Evolutionary conservation across 2,797 vertebrate genomes (phyloP).

Genomic region (Phaenicophaeus curvirostris): DNA sequence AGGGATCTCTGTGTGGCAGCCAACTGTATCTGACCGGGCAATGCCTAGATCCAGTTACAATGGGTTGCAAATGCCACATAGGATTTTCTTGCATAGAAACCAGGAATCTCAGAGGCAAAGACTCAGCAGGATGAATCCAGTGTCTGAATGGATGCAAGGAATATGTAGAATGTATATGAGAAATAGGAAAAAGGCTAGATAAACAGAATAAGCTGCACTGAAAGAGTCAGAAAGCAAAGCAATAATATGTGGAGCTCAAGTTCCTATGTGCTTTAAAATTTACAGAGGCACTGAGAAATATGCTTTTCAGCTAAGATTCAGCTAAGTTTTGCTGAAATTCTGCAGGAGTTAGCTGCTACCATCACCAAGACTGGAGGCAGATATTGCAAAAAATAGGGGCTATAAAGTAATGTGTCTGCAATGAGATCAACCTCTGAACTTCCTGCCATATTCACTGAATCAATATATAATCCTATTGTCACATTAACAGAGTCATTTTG

Average conservation of each 20-base stretch:
- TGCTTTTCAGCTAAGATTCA: background rate
- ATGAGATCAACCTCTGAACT: background rate
- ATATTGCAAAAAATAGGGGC: background rate
- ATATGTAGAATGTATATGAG: background rate
- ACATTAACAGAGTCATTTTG: background rate
- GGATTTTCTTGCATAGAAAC: background rate
- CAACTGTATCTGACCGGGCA: background rate
- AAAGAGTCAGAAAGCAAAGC: background rate
- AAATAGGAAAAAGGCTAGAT: background rate
- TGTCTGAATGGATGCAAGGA: background rate
- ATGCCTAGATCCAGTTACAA: background rate
- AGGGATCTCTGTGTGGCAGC: background rate
- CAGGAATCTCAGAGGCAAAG: background rate
- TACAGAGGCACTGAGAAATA: background rate
- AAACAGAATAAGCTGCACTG: background rate
- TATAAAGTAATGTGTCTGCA: background rate
- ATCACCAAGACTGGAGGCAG: background rate
- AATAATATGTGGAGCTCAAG: background rate
- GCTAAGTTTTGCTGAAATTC: background rate
- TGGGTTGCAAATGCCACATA: background rate
- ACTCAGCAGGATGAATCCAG: background rate
- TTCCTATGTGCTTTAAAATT: background rate
- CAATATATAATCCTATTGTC: background rate
- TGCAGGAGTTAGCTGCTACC: background rate
- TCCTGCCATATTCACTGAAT: background rate